Evolutionary conservation across 2,888 invertebrate species (phyloP).

Genomic region (Caenorhabditis plicata): DNA sequence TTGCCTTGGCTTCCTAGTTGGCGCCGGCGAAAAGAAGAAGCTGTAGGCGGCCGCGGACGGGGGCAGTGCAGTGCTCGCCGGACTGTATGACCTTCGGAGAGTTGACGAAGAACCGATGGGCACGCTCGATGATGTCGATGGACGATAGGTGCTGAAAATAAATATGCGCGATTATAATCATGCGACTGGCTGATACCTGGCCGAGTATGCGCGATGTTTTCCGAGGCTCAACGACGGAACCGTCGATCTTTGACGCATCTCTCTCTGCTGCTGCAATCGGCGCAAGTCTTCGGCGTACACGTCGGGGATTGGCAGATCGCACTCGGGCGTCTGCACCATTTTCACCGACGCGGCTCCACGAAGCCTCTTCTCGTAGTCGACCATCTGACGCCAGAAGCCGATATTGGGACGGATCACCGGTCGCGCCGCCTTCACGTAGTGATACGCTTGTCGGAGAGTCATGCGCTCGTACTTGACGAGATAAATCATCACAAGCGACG

Average conservation of each 20-base stretch:
- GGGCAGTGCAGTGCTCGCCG: constrained; percentile 21
- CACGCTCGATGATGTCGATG: constrained; percentile 6
- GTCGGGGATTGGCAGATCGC: constrained; percentile 62
- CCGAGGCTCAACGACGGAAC: no score
- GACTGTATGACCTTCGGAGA: constrained; percentile 28
- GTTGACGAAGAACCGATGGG: constrained; percentile 9
- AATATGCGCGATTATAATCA: not conserved
- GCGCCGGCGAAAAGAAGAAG: constrained; percentile 47
- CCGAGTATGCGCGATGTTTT: constrained; percentile 27
- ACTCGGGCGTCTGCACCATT: constrained; percentile 60
- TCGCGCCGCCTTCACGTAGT: constrained; percentile 71
- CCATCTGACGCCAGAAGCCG: constrained; percentile 86
- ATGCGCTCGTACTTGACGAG: constrained; percentile 82
- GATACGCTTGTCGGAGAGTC: constrained; percentile 71
- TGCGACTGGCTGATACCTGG: constrained; percentile 10
- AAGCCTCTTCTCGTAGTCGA: constrained; percentile 75
- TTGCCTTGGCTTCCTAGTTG: constrained; percentile 42
- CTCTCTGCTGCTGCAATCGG: constrained; percentile 26
- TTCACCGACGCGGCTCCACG: constrained; percentile 40
- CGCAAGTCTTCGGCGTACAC: constrained; percentile 57
- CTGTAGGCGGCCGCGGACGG: constrained; percentile 31
- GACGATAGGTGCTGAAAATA: constrained; percentile 23
- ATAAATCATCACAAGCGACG: constrained; percentile 82
- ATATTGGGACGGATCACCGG: constrained; percentile 85
- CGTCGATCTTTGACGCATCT: constrained; percentile 14